Percentiles rank a stretch among this genome's conserved stretches.
Evolutionary conservation across 2,113 vertebrate species (phyloP).

Genomic region (Cephalopholis sonnerati): DNA sequence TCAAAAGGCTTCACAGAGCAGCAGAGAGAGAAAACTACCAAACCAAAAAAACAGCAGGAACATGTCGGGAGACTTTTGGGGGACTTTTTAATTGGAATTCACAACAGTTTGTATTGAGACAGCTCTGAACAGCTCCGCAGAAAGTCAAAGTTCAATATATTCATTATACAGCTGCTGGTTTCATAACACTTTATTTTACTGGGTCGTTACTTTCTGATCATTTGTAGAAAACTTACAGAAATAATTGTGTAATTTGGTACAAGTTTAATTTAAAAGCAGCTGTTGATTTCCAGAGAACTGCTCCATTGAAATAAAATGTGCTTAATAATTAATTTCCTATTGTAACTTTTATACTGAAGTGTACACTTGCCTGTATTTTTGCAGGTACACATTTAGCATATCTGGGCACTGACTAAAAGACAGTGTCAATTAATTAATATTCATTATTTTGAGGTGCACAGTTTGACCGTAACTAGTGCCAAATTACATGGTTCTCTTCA

Average conservation of each 20-base stretch:
- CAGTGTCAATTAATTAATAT: background rate
- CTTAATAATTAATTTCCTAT: too few relatives aligned
- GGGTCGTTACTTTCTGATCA: background rate
- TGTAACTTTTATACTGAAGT: background rate
- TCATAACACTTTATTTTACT: background rate
- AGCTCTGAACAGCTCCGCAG: background rate
- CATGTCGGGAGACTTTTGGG: background rate
- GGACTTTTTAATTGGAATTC: background rate
- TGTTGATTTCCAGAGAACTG: background rate
- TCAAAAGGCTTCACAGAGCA: conserved; percentile 23
- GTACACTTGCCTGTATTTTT: too few relatives aligned
- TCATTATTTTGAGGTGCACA: background rate
- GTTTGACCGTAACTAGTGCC: background rate
- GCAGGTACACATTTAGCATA: too few relatives aligned
- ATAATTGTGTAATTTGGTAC: background rate
- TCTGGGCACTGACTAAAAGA: too few relatives aligned
- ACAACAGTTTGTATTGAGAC: background rate
- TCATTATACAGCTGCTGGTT: too few relatives aligned
- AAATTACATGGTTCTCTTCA: background rate
- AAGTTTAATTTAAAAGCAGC: background rate
- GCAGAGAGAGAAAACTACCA: background rate
- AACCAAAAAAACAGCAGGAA: background rate
- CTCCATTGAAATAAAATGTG: background rate
- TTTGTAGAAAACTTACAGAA: background rate
- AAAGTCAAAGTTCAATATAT: background rate